Base-by-base conservation (phyloP, 2,888 invertebrate species). In the Mythimna vitellina region DNA sequence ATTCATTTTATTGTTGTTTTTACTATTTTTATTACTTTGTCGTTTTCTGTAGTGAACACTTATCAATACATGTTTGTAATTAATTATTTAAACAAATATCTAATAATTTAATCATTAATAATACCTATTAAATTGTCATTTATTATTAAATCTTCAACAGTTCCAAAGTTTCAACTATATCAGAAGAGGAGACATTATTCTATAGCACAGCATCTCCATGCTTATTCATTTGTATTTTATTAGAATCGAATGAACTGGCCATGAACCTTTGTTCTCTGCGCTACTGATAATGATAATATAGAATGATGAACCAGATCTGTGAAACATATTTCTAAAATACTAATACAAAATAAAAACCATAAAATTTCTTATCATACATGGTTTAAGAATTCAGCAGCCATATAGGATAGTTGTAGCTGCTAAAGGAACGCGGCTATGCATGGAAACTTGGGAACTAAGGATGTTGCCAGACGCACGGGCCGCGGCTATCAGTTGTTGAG, bases 401-500 rank as follows among this genome's bases (percentile, higher is more conserved):
- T 61, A 63, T 32, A 76, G 35, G 14, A 32, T 57, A n/a, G 25
- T 12, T 7, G 9, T 32, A 65, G 70, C 64, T 81, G 81, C 60
- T 20, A 38, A 5, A 49, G 17, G 38, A 68, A 62, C 42, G 57
- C 49, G 22, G 10, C 12, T 29, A 42, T 35, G 25, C 58, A 46
- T 72, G 32, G 46, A 46, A 73, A 70, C 80, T 70, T 69, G 46
- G 66, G 54, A 56, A 70, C 51, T 62, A 62, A 29, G 14, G 54
- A 5, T 12, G 49, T 62, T 5, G 58, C 7, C 29, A 54, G 22
- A 25, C 51, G 70, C 73, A 22, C 29, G 74, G 46, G 70, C 32
- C 29, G 64, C 81, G 54, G 54, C 5, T 14, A 10, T 92, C 90
- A 96, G 93, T 96, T 96, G 90, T 97, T 97, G 90, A 97, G 95